Conservation (phyloP, 2,797 vertebrate genomes). For the Pogonophryne albipinna region DNA sequence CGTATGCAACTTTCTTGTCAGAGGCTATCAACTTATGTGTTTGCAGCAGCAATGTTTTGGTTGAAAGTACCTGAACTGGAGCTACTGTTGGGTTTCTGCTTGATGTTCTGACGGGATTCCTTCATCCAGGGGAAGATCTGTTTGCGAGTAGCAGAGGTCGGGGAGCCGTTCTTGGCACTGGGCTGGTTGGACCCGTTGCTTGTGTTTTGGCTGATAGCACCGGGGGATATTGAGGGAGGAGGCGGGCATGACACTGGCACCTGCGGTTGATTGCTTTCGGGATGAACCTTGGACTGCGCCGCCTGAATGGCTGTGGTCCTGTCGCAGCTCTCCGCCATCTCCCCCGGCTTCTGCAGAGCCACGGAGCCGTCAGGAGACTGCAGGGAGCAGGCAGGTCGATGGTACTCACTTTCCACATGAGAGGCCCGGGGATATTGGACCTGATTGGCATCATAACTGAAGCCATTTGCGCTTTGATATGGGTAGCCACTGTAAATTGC, state of each 20-base stretch:
- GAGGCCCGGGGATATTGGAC: constrained; percentile 94
- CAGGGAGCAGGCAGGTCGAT: constrained; percentile 96
- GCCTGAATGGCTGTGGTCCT: constrained; percentile 89
- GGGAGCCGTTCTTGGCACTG: constrained; percentile 89
- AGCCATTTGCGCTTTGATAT: constrained; percentile 99
- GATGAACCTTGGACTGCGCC: constrained; percentile 86
- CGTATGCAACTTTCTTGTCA: constrained; percentile 34
- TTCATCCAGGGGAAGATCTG: constrained; percentile 99
- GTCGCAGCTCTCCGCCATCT: constrained; percentile 93
- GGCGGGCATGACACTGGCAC: constrained; percentile 83
- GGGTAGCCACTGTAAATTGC: constrained; percentile 99
- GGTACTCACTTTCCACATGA: constrained; percentile 96
- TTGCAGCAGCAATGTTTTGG: constrained; percentile 21
- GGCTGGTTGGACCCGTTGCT: constrained; percentile 88
- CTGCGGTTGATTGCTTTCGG: constrained; percentile 86
- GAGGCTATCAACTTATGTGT: constrained; percentile 7
- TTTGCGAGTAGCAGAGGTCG: constrained; percentile 89
- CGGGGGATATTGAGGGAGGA: constrained; percentile 85
- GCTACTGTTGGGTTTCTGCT: constrained; percentile 95
- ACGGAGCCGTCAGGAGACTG: constrained; percentile 91
- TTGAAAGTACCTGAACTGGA: constrained; percentile 93
- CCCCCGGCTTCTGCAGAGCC: constrained; percentile 91
- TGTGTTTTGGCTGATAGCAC: constrained; percentile 90
- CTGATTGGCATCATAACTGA: constrained; percentile 97
- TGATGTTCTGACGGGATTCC: constrained; percentile 97